Base-by-base conservation (phyloP, 1,140 invertebrate genomes). In the Cyclina sinensis region DNA sequence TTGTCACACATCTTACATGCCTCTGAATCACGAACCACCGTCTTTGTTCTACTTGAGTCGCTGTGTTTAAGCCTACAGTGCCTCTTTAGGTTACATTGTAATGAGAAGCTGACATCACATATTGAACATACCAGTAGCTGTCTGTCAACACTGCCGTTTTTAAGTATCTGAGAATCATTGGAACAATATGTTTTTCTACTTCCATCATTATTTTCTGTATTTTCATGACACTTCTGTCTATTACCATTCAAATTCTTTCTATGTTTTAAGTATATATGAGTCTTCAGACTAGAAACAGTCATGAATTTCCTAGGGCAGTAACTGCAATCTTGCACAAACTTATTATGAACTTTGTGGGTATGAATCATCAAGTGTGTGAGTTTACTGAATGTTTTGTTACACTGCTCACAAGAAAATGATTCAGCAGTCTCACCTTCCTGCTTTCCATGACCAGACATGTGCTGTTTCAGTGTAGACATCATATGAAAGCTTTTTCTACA, bases 401-500 rank as follows among this genome's bases (percentile, higher is more conserved):
- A 70, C 3, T 37, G 65, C 18, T 37, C 65, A 70, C 65, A 70
- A 1, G 0, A 1, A 18, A 7, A 70, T 27, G 27, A 18, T 37
- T 39, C 37, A 4, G 32, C 7, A 18, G 1, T 0, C 14, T 70
- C 65, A 35, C 0, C 1, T 18, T 35, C 9, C 4, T 70, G 11
- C 14, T 70, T 70, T n/a, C 37, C 32, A 27, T 70, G 65, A 16
- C 65, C 65, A 14, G 16, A 32, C 74, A 78, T 78, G 21, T 78
- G 74, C 27, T 54, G 74, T 54, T 51, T 78, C 37, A 46, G 9
- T 57, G 74, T 51, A 5, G 43, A 48, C 74, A 51, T 78, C 74
- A 78, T 78, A n/a, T 78, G 46, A 54, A 78, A 78, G 32, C 18
- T 39, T 78, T 54, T 78, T 9, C n/a, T 0, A 54, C 74, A 78